phyloP scores from a whole-genome alignment of 2,888 invertebrate genomes.

The Diabrotica balteata region DNA sequence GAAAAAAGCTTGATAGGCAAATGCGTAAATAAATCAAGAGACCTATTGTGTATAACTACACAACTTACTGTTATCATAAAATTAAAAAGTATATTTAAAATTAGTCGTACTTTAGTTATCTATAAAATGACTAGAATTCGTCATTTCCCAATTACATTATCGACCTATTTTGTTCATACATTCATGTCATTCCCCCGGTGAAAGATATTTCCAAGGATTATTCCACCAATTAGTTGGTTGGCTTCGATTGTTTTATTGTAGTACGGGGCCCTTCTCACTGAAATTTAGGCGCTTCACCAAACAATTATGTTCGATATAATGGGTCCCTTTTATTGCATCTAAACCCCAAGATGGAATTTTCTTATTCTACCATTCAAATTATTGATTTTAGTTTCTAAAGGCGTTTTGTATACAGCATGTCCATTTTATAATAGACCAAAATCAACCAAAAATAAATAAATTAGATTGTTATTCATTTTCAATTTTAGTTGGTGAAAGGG shows the following conservation, averaged over 20 bases:
- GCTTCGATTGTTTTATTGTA: conserved; percentile 30
- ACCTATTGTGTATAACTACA: no score
- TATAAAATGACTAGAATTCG: no score
- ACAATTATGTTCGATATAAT: conserved; percentile 33
- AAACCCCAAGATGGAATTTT: conserved; percentile 25
- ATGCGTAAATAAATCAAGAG: no score
- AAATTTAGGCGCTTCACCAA: conserved; percentile 31
- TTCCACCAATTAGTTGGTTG: conserved; percentile 23
- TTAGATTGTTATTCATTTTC: no score
- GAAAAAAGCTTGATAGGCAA: no score
- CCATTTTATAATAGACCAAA: neutral
- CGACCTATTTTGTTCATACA: no score
- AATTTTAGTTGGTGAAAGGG: no score
- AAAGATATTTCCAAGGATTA: conserved; percentile 8
- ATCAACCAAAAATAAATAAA: no score
- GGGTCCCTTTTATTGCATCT: conserved; percentile 29
- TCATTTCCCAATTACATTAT: no score
- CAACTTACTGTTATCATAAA: no score
- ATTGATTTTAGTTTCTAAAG: conserved; percentile 17
- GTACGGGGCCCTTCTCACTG: conserved; percentile 19
- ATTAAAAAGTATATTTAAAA: no score
- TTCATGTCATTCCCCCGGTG: neutral
- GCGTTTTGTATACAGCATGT: conserved; percentile 12
- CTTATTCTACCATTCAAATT: conserved; percentile 20
- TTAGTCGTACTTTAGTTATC: no score